A percentile compares a stretch with the other conserved stretches of the same genome.
Conservation (phyloP, 2,113 vertebrate species). For the Cepphus grylle region DNA sequence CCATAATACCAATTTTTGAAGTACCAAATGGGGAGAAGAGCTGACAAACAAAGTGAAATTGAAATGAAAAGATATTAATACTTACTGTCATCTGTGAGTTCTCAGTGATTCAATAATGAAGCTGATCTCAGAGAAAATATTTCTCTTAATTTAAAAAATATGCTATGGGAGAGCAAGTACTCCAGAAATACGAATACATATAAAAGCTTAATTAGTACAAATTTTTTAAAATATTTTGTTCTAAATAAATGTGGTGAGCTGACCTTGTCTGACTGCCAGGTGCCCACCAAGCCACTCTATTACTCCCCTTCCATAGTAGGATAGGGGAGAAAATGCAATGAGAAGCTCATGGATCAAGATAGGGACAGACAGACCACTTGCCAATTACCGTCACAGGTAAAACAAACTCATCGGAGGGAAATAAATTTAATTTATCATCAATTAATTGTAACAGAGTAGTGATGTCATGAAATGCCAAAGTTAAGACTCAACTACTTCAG, state of each 20-base stretch:
- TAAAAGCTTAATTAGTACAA: neutral
- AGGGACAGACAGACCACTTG: neutral
- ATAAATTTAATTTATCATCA: neutral
- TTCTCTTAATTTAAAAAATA: neutral
- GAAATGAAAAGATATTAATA: neutral
- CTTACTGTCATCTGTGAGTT: neutral
- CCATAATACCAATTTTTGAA: neutral
- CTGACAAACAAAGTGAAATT: neutral
- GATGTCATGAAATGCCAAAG: too few relatives aligned
- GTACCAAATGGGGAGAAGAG: neutral
- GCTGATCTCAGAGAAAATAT: neutral
- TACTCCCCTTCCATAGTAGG: neutral
- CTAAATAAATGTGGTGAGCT: neutral
- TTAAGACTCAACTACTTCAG: too few relatives aligned
- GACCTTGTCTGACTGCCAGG: neutral
- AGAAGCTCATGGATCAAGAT: neutral
- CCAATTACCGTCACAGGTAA: neutral
- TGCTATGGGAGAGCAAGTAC: neutral
- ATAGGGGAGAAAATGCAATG: neutral
- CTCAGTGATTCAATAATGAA: neutral
- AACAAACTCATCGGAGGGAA: neutral
- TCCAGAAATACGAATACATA: neutral
- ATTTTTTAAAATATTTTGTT: neutral
- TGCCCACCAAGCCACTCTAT: neutral
- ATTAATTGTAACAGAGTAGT: neutral